phyloP scores from a whole-genome alignment of 2,888 invertebrate species.

The Leptothorax acervorum region DNA sequence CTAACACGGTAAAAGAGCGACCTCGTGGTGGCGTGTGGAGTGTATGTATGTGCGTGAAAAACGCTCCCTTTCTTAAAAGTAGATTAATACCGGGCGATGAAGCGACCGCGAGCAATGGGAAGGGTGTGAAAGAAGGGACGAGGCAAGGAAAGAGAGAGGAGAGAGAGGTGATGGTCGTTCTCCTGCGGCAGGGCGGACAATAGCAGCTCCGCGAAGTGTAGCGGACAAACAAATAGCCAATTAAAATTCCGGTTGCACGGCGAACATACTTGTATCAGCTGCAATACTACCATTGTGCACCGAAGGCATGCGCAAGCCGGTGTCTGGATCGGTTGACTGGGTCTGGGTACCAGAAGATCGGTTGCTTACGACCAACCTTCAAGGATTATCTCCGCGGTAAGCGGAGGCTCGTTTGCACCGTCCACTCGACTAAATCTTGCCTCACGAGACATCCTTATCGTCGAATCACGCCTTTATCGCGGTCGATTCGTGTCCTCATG shows the following conservation, averaged over 20 bases:
- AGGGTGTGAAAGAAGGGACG: constrained; percentile 14
- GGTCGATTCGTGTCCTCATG: constrained; percentile 52
- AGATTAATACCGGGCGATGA: constrained; percentile 66
- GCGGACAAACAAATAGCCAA: constrained; percentile 83
- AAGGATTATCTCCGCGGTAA: constrained; percentile 68
- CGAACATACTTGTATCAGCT: constrained; percentile 82
- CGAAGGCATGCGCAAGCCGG: constrained; percentile 77
- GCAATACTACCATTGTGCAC: constrained; percentile 79
- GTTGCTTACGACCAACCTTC: constrained; percentile 75
- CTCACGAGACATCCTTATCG: constrained; percentile 70
- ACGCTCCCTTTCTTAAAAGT: constrained; percentile 50
- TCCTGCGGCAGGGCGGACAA: constrained; percentile 72
- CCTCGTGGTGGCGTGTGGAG: background rate
- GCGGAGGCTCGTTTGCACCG: constrained; percentile 72
- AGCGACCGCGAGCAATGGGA: constrained; percentile 46
- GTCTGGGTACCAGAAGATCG: constrained; percentile 75
- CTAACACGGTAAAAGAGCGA: constrained; percentile 2
- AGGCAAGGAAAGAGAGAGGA: constrained; percentile 38
- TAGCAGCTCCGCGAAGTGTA: constrained; percentile 80
- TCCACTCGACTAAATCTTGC: constrained; percentile 64
- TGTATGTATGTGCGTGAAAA: background rate
- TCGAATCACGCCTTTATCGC: constrained; percentile 67
- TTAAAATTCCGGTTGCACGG: constrained; percentile 83
- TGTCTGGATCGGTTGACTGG: constrained; percentile 78
- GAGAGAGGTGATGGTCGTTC: constrained; percentile 64